Evolutionary conservation across 2,888 invertebrate species (phyloP).

Genomic region (Mesoligia furuncula): DNA sequence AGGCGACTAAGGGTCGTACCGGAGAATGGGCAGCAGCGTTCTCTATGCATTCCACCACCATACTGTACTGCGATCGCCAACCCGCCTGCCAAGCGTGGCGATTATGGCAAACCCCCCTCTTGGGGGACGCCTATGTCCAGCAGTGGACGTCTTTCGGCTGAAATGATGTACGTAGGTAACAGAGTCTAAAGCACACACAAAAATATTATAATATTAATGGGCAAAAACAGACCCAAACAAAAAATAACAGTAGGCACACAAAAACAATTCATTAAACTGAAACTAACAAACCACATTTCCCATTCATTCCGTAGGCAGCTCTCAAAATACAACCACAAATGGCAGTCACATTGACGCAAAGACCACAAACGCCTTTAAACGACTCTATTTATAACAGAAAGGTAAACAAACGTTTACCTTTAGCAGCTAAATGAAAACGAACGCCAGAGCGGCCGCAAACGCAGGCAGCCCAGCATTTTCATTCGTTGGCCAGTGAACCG

Average conservation of each 20-base stretch:
- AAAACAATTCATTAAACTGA: constrained; percentile 40
- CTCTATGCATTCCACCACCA: too few relatives aligned
- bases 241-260: constrained; percentile 1
- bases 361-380: constrained; percentile 54
- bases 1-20: too few relatives aligned
- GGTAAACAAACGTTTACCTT: constrained; percentile 64
- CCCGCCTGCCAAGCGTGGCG: too few relatives aligned
- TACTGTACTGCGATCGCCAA: too few relatives aligned
- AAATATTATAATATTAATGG: background rate
- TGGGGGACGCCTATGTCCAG: too few relatives aligned
- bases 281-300: constrained; percentile 49
- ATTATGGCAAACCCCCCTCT: too few relatives aligned
- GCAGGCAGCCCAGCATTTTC: constrained; percentile 60
- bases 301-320: constrained; percentile 36
- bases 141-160: too few relatives aligned
- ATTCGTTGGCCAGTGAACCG: constrained; percentile 65
- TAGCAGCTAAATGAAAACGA: constrained; percentile 65
- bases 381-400: constrained; percentile 63
- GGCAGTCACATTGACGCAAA: constrained; percentile 53
- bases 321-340: constrained; percentile 53
- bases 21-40: too few relatives aligned
- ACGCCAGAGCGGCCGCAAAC: constrained; percentile 59
- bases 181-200: background rate
- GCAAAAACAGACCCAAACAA: background rate
- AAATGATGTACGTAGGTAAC: too few relatives aligned